Evolutionary conservation across 2,888 invertebrate genomes (phyloP).

Genomic region (Ligdia adustata): DNA sequence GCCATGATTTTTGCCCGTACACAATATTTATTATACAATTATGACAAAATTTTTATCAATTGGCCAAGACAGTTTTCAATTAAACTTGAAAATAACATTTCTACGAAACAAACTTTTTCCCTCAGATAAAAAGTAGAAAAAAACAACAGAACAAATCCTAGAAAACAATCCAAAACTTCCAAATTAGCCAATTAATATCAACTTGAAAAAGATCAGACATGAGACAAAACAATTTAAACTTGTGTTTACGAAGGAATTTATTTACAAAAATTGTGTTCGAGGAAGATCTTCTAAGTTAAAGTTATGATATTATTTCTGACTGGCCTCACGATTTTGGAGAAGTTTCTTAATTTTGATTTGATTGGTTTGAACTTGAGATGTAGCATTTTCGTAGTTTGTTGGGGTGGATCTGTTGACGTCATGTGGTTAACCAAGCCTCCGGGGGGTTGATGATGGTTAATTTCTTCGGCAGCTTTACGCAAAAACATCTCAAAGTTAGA

Average conservation of each 20-base stretch:
- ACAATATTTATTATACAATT: too few relatives aligned
- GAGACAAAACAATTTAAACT: constrained; percentile 24
- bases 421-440: constrained; percentile 30
- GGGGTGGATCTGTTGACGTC: constrained; percentile 41
- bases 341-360: constrained; percentile 56
- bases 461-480: constrained; percentile 59
- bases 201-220: constrained; percentile 13
- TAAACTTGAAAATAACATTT: too few relatives aligned
- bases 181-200: constrained; percentile 9
- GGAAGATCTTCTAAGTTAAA: constrained; percentile 35
- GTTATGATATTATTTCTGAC: constrained; percentile 61
- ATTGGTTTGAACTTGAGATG: constrained; percentile 66
- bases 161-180: constrained; percentile 9
- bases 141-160: neutral
- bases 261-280: constrained; percentile 26
- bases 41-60: too few relatives aligned
- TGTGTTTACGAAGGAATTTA: constrained; percentile 19
- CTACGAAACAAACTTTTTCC: too few relatives aligned
- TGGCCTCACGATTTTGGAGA: constrained; percentile 59
- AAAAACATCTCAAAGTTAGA: constrained; percentile 67
- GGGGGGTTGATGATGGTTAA: constrained; percentile 36
- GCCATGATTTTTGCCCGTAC: too few relatives aligned
- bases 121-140: neutral
- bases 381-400: constrained; percentile 48
- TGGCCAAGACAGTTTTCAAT: too few relatives aligned